Conservation (phyloP, 37 sponge, comb jelly and placozoan species). For the Diacarnus erythraeanus region DNA sequence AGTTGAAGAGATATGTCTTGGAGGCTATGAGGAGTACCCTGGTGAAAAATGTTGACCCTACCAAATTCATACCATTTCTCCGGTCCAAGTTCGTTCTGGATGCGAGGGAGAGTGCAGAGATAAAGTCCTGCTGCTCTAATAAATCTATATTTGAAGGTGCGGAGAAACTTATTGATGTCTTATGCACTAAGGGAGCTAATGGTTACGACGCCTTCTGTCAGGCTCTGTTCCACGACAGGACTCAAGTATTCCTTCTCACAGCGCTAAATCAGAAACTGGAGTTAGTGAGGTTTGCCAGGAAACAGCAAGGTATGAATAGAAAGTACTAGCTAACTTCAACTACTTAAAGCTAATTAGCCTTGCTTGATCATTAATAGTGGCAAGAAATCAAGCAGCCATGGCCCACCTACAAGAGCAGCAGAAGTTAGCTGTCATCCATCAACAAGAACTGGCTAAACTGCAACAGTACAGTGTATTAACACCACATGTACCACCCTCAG, state of each 20-base stretch:
- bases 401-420: background rate
- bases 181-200: slow-evolving; percentile 38
- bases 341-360: too few species aligned
- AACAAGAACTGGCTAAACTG: background rate
- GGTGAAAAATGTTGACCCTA: slow-evolving; percentile 56
- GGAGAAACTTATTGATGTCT: slow-evolving; percentile 54
- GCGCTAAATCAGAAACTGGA: slow-evolving; percentile 44
- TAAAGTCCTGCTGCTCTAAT: slow-evolving; percentile 18
- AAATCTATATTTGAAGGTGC: slow-evolving; percentile 32
- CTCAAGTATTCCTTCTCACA: slow-evolving; percentile 60
- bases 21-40: slow-evolving; percentile 16
- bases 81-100: slow-evolving; percentile 32
- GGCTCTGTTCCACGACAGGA: slow-evolving; percentile 45
- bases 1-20: slow-evolving; percentile 42
- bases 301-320: slow-evolving; percentile 8
- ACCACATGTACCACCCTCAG: background rate
- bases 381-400: background rate
- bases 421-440: background rate
- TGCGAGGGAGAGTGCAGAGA: slow-evolving; percentile 62
- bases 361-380: too few species aligned
- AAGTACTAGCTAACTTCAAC: too few species aligned
- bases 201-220: slow-evolving; percentile 63
- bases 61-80: slow-evolving; percentile 33
- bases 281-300: slow-evolving; percentile 8
- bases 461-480: background rate